Percentiles rank a stretch among this genome's conserved stretches.
Evolutionary conservation across 2,797 vertebrate species (phyloP).

Genomic region (Chaetophractus vellerosus): DNA sequence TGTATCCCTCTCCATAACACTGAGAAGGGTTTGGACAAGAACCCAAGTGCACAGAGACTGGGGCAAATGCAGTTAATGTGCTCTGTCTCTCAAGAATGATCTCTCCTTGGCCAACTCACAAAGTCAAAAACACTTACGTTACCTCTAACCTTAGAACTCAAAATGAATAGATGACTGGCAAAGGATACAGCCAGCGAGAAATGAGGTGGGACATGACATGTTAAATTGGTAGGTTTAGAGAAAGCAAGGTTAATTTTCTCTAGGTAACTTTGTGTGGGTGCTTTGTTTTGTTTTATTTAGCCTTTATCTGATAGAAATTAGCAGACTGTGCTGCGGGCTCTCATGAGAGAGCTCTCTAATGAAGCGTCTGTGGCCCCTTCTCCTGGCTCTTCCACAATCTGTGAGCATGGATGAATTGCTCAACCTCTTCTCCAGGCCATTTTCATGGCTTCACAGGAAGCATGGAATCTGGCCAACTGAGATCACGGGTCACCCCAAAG

Average conservation of each 20-base stretch:
- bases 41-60: not conserved
- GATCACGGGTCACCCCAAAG: not conserved
- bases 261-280: not conserved
- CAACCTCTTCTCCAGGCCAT: not conserved
- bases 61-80: not conserved
- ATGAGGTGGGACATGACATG: not conserved
- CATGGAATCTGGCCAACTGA: not conserved
- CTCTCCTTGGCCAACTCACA: not conserved
- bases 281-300: conserved; percentile 1
- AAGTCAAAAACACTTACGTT: not conserved
- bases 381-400: not conserved
- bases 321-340: not conserved
- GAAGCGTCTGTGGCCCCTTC: not conserved
- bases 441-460: not conserved
- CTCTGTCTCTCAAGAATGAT: not conserved
- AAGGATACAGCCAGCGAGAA: not conserved
- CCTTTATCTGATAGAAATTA: conserved; percentile 40
- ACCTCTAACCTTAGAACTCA: not conserved
- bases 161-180: not conserved
- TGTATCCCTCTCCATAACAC: not conserved
- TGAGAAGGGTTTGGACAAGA: not conserved
- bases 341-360: not conserved
- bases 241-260: not conserved
- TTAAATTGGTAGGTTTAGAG: not conserved
- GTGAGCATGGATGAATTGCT: rapidly evolving